Percentiles rank a stretch among this genome's conserved stretches.
phyloP scores from a whole-genome alignment of 2,113 vertebrate genomes.

The Cyphomyrus discorhynchus region DNA sequence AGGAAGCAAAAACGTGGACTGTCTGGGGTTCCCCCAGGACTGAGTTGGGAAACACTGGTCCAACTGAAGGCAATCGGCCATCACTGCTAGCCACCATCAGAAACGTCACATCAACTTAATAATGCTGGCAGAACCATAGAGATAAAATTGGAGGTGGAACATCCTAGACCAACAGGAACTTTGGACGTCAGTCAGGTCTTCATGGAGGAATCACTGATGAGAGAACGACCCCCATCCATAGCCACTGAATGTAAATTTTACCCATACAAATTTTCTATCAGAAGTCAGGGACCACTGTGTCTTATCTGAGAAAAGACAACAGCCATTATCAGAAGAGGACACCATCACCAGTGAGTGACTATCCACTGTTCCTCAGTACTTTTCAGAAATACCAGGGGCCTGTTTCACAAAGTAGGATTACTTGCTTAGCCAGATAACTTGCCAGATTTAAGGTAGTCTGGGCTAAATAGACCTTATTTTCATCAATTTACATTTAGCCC shows the following conservation, averaged over 20 bases:
- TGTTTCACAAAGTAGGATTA: too few relatives aligned
- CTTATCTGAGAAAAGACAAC: neutral
- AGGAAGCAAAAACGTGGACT: too few relatives aligned
- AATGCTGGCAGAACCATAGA: too few relatives aligned
- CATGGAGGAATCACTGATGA: neutral
- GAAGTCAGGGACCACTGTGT: neutral
- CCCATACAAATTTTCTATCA: neutral
- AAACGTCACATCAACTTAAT: too few relatives aligned
- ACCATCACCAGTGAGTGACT: neutral
- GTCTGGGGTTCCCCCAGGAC: too few relatives aligned
- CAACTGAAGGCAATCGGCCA: too few relatives aligned
- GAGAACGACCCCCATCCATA: neutral
- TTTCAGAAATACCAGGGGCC: neutral
- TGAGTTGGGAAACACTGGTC: too few relatives aligned
- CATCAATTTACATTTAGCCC: too few relatives aligned
- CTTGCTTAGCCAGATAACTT: too few relatives aligned
- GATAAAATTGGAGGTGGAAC: neutral
- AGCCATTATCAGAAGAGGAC: neutral
- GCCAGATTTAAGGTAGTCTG: too few relatives aligned
- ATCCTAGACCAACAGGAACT: neutral
- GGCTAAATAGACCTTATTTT: too few relatives aligned
- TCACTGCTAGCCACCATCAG: too few relatives aligned
- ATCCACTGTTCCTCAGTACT: neutral
- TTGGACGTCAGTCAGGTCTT: neutral
- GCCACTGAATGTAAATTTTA: neutral